These are phyloP conservation scores for Spisula solida DNA, from an alignment of 2,888 invertebrate genomes.

Conservation along the genomic window DNA sequence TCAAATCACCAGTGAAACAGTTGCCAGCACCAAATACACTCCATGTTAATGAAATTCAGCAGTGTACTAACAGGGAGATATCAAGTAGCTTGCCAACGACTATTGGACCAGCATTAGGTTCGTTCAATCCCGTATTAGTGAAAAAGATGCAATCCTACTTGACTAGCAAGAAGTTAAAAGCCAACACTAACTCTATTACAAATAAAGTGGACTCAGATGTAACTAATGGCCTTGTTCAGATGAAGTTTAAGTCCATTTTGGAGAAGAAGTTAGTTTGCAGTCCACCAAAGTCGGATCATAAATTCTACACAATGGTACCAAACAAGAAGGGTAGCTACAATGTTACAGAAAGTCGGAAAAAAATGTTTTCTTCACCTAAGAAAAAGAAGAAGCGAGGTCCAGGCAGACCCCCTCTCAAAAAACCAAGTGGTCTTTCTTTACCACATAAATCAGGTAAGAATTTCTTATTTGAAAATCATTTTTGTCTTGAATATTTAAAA, in stretches of 20 bases:
- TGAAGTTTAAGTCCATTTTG: neutral
- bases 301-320: neutral
- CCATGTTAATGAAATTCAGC: neutral
- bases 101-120: constrained; percentile 17
- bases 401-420: neutral
- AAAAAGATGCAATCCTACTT: constrained; percentile 34
- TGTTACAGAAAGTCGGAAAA: neutral
- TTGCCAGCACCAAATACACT: neutral
- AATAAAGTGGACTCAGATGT: neutral
- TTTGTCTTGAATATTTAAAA: no score
- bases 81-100: neutral
- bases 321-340: neutral
- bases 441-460: constrained; percentile 58
- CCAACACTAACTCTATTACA: no score
- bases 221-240: constrained; percentile 17
- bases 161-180: neutral
- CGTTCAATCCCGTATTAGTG: neutral
- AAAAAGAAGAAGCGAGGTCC: constrained; percentile 2
- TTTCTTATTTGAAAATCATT: neutral
- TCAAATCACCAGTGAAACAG: neutral
- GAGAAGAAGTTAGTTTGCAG: neutral
- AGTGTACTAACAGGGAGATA: neutral
- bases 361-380: neutral
- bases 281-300: neutral
- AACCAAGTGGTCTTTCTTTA: constrained; percentile 17